These are phyloP conservation scores for Ptyas mucosa DNA, from an alignment of 2,113 vertebrate species.

Conservation along the genomic window DNA sequence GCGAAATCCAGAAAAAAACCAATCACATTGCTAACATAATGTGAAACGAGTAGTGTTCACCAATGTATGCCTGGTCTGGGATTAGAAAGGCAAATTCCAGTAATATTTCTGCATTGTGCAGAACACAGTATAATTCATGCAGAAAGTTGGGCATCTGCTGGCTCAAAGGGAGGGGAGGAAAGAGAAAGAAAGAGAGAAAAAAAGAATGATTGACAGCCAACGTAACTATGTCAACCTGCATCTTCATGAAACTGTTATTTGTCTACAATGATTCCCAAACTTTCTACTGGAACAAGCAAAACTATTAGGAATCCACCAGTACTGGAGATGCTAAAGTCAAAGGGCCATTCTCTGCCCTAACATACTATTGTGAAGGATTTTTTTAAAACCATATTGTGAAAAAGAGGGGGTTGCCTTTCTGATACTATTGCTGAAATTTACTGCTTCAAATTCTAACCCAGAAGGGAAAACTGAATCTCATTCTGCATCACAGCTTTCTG, in stretches of 20 bases:
- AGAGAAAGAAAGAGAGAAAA: not conserved
- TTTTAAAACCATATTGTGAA: not conserved
- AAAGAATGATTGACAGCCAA: not conserved
- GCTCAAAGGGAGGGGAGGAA: not conserved
- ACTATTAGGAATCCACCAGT: not conserved
- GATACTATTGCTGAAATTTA: not conserved
- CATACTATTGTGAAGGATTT: not conserved
- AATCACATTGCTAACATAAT: slow-evolving; percentile 10
- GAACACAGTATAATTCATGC: not conserved
- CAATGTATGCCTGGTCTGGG: slow-evolving; percentile 2
- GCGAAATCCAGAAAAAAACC: not conserved
- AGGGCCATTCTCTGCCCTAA: not conserved
- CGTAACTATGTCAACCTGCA: not conserved
- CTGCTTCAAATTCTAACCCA: not conserved
- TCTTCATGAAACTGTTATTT: not conserved
- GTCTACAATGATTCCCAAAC: not conserved
- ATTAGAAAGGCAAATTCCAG: not conserved
- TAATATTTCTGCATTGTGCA: not conserved
- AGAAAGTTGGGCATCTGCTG: not conserved
- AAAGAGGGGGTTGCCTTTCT: not conserved
- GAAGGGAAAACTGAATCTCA: not conserved
- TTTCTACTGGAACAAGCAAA: not conserved
- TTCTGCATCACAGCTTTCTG: not conserved
- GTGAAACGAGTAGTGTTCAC: not conserved
- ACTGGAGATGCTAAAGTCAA: not conserved